A percentile compares a stretch with the other conserved stretches of the same genome.
Conservation (phyloP, 2,888 invertebrate species). For the Onchidella celtica region DNA sequence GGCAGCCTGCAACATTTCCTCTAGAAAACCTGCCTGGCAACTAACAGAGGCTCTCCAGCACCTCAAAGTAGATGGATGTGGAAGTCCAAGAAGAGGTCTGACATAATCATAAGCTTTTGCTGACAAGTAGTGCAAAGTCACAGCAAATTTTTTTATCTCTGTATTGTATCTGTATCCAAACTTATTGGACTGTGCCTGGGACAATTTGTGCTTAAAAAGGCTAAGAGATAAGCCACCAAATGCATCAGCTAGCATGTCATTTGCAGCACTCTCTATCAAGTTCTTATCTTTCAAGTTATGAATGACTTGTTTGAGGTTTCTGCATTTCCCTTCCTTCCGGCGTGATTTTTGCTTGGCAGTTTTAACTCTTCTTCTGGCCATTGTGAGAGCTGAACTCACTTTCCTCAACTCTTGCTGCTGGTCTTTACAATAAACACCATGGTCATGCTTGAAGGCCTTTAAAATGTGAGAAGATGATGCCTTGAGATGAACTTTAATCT, state of each 20-base stretch:
- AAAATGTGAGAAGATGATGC: background rate
- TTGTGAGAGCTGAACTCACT: background rate
- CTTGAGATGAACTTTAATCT: background rate
- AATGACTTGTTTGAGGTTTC: background rate
- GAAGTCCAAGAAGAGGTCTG: background rate
- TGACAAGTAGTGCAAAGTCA: conserved; percentile 12
- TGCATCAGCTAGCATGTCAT: background rate
- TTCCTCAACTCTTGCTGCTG: background rate
- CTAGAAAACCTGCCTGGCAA: conserved; percentile 7
- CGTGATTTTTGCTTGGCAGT: background rate
- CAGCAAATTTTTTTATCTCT: conserved; percentile 17
- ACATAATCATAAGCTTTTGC: conserved; percentile 21
- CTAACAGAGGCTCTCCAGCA: background rate
- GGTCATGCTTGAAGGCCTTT: background rate
- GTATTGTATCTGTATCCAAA: background rate
- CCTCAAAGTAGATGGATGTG: background rate
- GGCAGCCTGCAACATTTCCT: background rate
- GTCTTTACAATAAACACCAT: background rate
- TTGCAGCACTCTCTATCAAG: background rate
- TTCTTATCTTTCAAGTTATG: background rate
- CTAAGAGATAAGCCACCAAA: background rate
- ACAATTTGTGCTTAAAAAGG: background rate
- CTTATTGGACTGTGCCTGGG: background rate
- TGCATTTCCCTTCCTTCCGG: background rate
- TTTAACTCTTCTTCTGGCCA: background rate